Evolutionary conservation across 1,140 invertebrate genomes (phyloP), one percentile per base, ranked within the genome.

Genomic region (Calliopsis andreniformis): DNA sequence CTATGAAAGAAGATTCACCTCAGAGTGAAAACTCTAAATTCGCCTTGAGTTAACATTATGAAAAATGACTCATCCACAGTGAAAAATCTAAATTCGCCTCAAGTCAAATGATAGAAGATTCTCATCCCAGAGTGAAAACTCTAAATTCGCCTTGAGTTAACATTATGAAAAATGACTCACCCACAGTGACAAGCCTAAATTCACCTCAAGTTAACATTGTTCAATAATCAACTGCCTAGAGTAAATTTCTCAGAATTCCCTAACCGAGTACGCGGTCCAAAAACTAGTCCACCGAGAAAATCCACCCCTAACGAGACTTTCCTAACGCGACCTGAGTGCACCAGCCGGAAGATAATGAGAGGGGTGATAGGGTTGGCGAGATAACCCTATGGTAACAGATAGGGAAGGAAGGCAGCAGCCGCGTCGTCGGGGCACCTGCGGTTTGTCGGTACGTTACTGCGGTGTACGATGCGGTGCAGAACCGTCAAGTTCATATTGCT

Each of bases 401-500:
- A 56, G 62, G 23, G n/a, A 35, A 35, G 56, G 55, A 20, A 43
- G 35, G 55, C 47, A 32, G 43, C n/a, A 20, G 58, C 61, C 25
- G 32, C 78, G 71, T 75, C 77, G 77, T 56, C 43, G 66, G 79
- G 83, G 84, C 77, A 75, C 78, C 67, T 87, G 86, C 76, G 87
- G 87, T 88, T 77, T 82, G 79, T 87, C 71, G 87, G 83, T 89
- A 88, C 86, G 87, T 82, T 87, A 85, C 85, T 87, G 88, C 76
- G 82, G 78, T 79, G 76, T 79, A 64, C 77, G 53, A 75, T 88
- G 89, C 87, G 89, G 89, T 90, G 85, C 86, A 86, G 85, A 91
- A 86, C 89, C 90, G 90, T 92, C 90, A 91, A 90, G 89, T 91
- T 91, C 91, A 90, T 90, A 91, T 91, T 91, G 89, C 89, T 86